A percentile compares a stretch with the other conserved stretches of the same genome.
Conservation (phyloP, 2,113 vertebrate species). For the Rhinolophus ferrumequinum region DNA sequence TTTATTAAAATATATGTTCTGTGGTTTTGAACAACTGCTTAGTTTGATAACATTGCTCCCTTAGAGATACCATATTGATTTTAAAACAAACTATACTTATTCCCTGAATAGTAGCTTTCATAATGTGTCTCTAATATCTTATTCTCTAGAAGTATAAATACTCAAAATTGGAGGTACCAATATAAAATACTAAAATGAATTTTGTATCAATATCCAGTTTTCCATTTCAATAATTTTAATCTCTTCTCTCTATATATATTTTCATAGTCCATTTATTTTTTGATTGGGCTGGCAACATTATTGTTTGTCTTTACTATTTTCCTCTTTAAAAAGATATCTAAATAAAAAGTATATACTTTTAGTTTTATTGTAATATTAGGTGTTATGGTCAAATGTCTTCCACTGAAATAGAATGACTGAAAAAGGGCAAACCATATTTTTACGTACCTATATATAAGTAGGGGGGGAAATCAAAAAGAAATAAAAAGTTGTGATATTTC, state of each 20-base stretch:
- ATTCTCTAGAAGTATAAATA: neutral
- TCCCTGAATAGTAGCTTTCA: neutral
- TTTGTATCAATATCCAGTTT: neutral
- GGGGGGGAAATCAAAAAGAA: fast-evolving
- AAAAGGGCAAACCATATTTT: neutral
- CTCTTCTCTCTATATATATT: neutral
- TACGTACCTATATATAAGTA: neutral
- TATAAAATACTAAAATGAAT: conserved; percentile 8
- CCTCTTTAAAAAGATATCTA: neutral
- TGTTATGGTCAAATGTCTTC: neutral
- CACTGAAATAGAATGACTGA: neutral
- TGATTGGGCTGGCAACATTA: neutral
- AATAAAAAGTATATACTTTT: neutral
- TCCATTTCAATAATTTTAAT: neutral
- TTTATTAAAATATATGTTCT: neutral
- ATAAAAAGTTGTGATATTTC: neutral
- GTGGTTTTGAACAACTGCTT: neutral
- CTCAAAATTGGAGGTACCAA: neutral
- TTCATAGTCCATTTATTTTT: neutral
- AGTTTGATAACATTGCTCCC: neutral
- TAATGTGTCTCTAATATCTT: neutral
- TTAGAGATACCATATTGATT: neutral
- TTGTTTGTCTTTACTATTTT: neutral
- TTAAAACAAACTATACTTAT: neutral
- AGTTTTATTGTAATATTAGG: neutral